These are phyloP conservation scores for Tetragnatha montana DNA, from an alignment of 2,888 invertebrate species.

Conservation along the genomic window DNA sequence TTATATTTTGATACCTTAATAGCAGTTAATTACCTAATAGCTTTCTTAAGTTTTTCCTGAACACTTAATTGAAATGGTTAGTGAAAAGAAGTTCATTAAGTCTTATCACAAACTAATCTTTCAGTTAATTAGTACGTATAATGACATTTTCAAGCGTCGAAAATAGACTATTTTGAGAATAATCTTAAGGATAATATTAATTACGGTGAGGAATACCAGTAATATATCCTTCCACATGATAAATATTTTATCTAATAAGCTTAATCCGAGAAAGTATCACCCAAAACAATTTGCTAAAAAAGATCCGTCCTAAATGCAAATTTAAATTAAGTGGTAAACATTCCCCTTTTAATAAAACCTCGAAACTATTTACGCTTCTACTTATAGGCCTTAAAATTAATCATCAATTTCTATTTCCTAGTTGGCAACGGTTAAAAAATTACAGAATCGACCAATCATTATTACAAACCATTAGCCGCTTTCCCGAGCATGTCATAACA, in stretches of 20 bases:
- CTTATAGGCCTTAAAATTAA: slow-evolving; percentile 2
- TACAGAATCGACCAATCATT: slow-evolving; percentile 34
- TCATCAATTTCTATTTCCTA: slow-evolving; percentile 27
- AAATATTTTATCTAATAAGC: background rate
- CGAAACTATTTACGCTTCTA: background rate
- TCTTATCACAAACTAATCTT: background rate
- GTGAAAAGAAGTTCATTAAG: background rate
- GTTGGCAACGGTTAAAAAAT: background rate
- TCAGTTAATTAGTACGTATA: background rate
- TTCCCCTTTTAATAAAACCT: background rate
- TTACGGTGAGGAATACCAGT: background rate
- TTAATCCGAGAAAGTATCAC: background rate
- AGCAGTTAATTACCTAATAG: no score
- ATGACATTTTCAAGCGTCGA: background rate
- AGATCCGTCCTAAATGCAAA: background rate
- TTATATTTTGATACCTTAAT: no score
- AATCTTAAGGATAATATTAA: background rate
- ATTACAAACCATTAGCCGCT: slow-evolving; percentile 35
- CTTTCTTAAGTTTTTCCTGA: background rate
- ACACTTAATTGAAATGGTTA: background rate
- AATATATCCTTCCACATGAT: background rate
- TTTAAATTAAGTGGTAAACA: slow-evolving; percentile 1
- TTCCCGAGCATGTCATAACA: slow-evolving; percentile 47
- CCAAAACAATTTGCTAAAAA: background rate
- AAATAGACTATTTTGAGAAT: background rate